Evolutionary conservation across 2,797 vertebrate genomes (phyloP).

Genomic region (Hozukius guyotensis): DNA sequence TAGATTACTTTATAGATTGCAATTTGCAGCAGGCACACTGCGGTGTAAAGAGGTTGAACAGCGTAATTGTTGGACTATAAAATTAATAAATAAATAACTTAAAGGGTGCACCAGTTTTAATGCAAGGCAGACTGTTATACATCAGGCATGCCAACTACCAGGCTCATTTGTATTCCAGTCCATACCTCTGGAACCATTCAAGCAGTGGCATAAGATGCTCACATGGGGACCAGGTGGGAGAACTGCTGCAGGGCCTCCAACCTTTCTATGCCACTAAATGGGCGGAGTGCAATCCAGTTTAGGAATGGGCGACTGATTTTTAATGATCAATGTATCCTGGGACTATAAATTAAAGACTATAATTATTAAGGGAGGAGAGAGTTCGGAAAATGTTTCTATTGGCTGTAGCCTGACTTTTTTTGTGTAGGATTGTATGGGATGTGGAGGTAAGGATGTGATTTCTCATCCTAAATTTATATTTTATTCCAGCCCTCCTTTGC

Average conservation of each 20-base stretch:
- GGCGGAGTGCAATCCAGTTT: conserved; percentile 7
- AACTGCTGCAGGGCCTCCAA: conserved; percentile 19
- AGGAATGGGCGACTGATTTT: not conserved
- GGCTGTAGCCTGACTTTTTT: not conserved
- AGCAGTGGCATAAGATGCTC: conserved; percentile 16
- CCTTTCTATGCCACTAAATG: not conserved
- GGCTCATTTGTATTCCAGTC: conserved; percentile 45
- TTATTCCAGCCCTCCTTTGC: not conserved
- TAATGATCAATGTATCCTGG: not conserved
- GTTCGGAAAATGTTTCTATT: not conserved
- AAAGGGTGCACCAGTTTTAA: conserved; percentile 9
- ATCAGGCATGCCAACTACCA: not conserved
- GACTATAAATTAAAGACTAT: not conserved
- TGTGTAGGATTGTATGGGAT: not conserved
- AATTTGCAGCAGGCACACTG: conserved; percentile 27
- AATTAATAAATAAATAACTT: conserved; percentile 30
- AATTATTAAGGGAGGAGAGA: not conserved
- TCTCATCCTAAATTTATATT: not conserved
- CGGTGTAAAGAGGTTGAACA: not conserved
- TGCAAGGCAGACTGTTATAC: conserved; percentile 7
- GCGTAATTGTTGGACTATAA: conserved; percentile 15
- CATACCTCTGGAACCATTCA: conserved; percentile 19
- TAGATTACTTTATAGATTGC: conserved; percentile 47
- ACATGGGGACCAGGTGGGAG: conserved; percentile 14
- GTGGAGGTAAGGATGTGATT: not conserved